A percentile compares a stretch with the other conserved stretches of the same genome.
Evolutionary conservation across 2,797 vertebrate species (phyloP).

Genomic region (Lepilemur ruficaudatus): DNA sequence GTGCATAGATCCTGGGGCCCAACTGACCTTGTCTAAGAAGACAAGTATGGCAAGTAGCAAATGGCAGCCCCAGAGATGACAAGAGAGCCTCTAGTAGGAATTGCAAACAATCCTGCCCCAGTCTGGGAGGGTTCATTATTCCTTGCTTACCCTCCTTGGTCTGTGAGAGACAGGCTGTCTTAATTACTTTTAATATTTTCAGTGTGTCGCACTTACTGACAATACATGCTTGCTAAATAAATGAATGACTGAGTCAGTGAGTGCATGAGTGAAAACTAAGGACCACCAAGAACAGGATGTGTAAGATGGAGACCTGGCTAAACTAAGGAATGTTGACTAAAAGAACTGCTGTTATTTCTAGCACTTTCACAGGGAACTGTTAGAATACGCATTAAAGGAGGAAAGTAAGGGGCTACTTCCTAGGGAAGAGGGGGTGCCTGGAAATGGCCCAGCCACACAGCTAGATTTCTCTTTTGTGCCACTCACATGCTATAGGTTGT

Average conservation of each 20-base stretch:
- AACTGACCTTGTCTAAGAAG: background rate
- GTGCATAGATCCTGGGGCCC: background rate
- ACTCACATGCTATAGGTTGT: background rate
- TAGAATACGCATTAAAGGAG: background rate
- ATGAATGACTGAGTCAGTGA: background rate
- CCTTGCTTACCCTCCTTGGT: background rate
- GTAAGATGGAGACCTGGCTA: background rate
- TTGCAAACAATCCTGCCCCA: background rate
- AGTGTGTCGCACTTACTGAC: background rate
- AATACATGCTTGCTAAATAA: background rate
- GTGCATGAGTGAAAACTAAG: background rate
- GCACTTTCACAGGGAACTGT: background rate
- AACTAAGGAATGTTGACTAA: background rate
- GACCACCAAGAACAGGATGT: background rate
- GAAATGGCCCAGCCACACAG: background rate
- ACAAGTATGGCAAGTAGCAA: background rate
- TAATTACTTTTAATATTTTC: background rate
- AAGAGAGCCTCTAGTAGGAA: background rate
- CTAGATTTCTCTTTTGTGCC: background rate
- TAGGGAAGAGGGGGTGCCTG: background rate
- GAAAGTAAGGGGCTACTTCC: background rate
- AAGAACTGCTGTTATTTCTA: background rate
- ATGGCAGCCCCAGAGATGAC: background rate
- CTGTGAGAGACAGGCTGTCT: background rate
- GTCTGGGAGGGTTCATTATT: background rate